Conservation (phyloP, 2,888 invertebrate species). For the Tipula unca region DNA sequence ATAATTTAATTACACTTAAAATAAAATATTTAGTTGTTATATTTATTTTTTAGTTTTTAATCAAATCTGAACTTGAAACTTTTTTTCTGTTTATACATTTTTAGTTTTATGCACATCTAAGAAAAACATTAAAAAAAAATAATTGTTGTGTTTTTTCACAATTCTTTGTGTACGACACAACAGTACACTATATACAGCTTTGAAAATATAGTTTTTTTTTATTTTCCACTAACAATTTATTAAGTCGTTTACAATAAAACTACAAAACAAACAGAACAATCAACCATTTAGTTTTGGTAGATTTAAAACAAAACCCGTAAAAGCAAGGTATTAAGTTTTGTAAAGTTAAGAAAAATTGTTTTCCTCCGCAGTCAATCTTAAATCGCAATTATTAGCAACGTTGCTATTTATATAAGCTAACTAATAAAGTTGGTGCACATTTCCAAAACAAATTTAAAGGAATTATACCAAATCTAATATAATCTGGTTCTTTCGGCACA, state of each 20-base stretch:
- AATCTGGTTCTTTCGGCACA: too few species aligned
- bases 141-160: not conserved
- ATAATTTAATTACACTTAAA: not conserved
- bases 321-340: not conserved
- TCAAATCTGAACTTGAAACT: not conserved
- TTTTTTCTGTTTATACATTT: not conserved
- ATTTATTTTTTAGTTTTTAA: not conserved
- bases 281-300: not conserved
- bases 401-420: too few species aligned
- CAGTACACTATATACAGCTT: not conserved
- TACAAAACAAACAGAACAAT: not conserved
- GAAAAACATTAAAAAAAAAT: not conserved
- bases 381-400: too few species aligned
- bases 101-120: not conserved
- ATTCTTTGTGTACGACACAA: not conserved
- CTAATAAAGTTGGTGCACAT: too few species aligned
- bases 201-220: not conserved
- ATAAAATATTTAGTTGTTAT: not conserved
- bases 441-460: too few species aligned
- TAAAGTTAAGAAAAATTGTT: not conserved
- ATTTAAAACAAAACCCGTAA: not conserved
- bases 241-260: not conserved
- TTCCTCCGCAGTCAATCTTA: too few species aligned
- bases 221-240: not conserved
- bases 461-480: too few species aligned